Percentiles rank a stretch among this genome's conserved stretches.
phyloP scores from a whole-genome alignment of 2,797 vertebrate species.

The Cyclura pinguis region DNA sequence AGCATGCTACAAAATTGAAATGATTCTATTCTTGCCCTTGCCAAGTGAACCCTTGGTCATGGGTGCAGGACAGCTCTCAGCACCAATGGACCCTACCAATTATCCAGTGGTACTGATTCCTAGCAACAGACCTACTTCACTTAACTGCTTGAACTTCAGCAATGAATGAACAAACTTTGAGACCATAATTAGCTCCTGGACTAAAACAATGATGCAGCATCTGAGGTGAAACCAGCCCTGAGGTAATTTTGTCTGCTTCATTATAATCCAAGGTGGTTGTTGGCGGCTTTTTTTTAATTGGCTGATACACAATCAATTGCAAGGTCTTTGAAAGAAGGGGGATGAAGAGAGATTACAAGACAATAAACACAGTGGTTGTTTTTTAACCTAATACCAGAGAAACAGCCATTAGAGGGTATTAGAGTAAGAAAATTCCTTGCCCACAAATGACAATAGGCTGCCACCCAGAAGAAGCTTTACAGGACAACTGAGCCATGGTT shows the following conservation, averaged over 20 bases:
- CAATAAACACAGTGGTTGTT: not conserved
- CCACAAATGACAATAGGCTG: slow-evolving; percentile 17
- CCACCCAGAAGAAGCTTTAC: slow-evolving; percentile 21
- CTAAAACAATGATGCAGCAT: not conserved
- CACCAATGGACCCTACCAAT: not conserved
- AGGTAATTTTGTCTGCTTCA: not conserved
- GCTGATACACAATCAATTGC: not conserved
- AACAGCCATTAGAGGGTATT: not conserved
- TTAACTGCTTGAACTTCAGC: not conserved
- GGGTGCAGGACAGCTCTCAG: not conserved
- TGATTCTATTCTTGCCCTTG: not conserved
- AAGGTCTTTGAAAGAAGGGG: slow-evolving; percentile 20
- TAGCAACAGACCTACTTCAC: not conserved
- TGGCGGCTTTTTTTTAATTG: not conserved
- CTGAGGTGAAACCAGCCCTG: not conserved
- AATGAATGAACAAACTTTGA: not conserved
- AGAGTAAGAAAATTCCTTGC: not conserved
- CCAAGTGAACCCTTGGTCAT: not conserved
- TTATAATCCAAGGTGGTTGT: not conserved
- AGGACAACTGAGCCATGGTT: slow-evolving; percentile 17
- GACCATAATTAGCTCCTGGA: no score
- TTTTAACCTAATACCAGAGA: not conserved
- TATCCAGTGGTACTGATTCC: no score
- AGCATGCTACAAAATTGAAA: not conserved
- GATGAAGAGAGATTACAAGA: slow-evolving; percentile 20